phyloP scores from a whole-genome alignment of 2,888 invertebrate species.

The Trilocha varians region DNA sequence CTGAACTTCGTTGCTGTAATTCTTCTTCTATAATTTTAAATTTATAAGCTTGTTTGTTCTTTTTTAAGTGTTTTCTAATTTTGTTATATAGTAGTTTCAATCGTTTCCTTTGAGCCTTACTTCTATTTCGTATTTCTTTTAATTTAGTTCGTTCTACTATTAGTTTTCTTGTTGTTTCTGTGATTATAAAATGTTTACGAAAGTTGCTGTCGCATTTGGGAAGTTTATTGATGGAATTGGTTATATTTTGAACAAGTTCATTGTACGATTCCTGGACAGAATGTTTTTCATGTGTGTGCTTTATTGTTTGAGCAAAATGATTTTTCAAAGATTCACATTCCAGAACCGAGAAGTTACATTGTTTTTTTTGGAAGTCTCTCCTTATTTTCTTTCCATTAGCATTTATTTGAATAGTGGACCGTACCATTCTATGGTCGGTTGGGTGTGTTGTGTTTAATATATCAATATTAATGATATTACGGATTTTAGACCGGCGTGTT shows the following conservation, averaged over 20 bases:
- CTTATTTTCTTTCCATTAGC: slow-evolving; percentile 2
- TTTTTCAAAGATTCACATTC: too few species aligned
- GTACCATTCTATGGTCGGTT: slow-evolving; percentile 4
- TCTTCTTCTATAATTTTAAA: slow-evolving; percentile 3
- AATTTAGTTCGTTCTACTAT: slow-evolving; percentile 6
- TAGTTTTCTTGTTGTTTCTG: too few species aligned
- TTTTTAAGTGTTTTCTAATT: slow-evolving; percentile 6
- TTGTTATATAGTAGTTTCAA: slow-evolving; percentile 5
- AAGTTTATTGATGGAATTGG: too few species aligned
- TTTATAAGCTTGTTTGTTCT: slow-evolving; percentile 5
- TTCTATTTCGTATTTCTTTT: slow-evolving; percentile 6
- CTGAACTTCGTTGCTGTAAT: slow-evolving; percentile 2
- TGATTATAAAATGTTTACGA: too few species aligned
- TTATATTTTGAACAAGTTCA: too few species aligned
- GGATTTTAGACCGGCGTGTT: slow-evolving; percentile 1
- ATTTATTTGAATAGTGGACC: slow-evolving; percentile 1
- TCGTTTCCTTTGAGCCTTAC: slow-evolving; percentile 4
- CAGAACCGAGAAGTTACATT: too few species aligned
- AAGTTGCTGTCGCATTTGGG: too few species aligned
- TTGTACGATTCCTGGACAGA: too few species aligned
- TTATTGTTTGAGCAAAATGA: too few species aligned
- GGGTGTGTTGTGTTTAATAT: slow-evolving; percentile 2
- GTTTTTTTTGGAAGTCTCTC: not conserved
- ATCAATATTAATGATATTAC: slow-evolving; percentile 6
- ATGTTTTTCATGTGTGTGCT: too few species aligned